Evolutionary conservation across 2,888 invertebrate species (phyloP).

Genomic region (Trypoxylon attenuatum): DNA sequence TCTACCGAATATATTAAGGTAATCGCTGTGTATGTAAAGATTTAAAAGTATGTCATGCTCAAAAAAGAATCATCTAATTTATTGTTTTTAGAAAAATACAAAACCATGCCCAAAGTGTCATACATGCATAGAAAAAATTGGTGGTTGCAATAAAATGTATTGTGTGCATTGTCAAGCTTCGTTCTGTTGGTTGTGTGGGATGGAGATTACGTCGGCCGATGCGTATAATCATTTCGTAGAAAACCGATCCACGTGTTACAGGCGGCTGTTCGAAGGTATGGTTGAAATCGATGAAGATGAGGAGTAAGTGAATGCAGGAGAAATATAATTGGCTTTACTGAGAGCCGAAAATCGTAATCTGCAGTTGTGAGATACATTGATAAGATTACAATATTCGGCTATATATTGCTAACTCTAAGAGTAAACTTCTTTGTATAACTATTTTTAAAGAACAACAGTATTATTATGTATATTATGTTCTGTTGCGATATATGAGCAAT

Average conservation of each 20-base stretch:
- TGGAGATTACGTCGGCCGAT: slow-evolving; percentile 36
- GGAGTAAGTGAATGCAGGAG: not conserved
- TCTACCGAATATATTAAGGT: slow-evolving; percentile 57
- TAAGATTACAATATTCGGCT: too few species aligned
- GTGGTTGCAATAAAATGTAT: slow-evolving; percentile 58
- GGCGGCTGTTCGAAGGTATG: slow-evolving; percentile 51
- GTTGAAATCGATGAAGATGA: not conserved
- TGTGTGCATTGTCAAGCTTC: slow-evolving; percentile 46
- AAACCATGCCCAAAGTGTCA: slow-evolving; percentile 59
- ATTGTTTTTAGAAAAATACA: slow-evolving; percentile 48
- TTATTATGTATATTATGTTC: too few species aligned
- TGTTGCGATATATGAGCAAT: not conserved
- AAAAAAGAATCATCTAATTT: slow-evolving; percentile 3
- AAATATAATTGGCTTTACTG: slow-evolving; percentile 12
- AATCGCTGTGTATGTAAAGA: too few species aligned
- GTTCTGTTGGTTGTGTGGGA: slow-evolving; percentile 62
- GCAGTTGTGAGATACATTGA: too few species aligned
- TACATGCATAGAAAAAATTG: slow-evolving; percentile 44
- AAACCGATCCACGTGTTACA: slow-evolving; percentile 34
- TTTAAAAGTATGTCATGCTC: not conserved
- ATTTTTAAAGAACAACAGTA: too few species aligned
- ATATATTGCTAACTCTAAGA: too few species aligned
- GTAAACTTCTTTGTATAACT: too few species aligned
- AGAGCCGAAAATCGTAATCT: too few species aligned
- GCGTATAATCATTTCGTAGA: slow-evolving; percentile 56